Evolutionary conservation across 2,888 invertebrate species (phyloP).

Genomic region (Melipona bicolor): DNA sequence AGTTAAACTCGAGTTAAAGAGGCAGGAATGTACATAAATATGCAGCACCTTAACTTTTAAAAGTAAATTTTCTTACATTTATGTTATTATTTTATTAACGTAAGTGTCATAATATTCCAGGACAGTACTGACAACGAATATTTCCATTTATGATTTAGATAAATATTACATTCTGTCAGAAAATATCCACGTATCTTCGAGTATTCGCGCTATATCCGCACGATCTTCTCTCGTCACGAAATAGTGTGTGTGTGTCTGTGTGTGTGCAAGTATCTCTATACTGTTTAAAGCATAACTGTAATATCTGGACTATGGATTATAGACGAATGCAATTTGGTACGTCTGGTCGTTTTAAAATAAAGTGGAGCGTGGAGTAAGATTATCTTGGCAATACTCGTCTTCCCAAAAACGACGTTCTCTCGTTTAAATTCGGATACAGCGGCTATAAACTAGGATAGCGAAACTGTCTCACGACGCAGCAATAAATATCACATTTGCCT

Average conservation of each 20-base stretch:
- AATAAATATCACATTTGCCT: conserved; percentile 34
- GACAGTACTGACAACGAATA: no score
- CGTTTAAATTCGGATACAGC: conserved; percentile 6
- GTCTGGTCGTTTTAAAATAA: background rate
- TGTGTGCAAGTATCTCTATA: background rate
- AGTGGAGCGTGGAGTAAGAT: conserved; percentile 2
- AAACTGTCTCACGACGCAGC: no score
- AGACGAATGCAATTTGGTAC: background rate
- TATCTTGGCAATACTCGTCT: conserved; percentile 5
- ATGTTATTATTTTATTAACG: no score
- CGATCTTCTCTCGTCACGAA: no score
- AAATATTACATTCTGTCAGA: no score
- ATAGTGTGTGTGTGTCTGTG: no score
- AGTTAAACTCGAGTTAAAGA: background rate
- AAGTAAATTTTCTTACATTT: no score
- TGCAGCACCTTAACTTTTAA: no score
- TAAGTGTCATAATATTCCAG: no score
- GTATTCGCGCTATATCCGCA: no score
- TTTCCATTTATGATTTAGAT: no score
- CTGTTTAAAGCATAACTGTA: background rate
- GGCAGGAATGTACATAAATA: background rate
- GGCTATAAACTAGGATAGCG: conserved; percentile 9
- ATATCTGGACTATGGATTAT: background rate
- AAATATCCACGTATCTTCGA: no score
- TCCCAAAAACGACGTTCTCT: background rate